Base-by-base conservation (phyloP, 2,888 invertebrate species). In the Romanomermis culicivorax region DNA sequence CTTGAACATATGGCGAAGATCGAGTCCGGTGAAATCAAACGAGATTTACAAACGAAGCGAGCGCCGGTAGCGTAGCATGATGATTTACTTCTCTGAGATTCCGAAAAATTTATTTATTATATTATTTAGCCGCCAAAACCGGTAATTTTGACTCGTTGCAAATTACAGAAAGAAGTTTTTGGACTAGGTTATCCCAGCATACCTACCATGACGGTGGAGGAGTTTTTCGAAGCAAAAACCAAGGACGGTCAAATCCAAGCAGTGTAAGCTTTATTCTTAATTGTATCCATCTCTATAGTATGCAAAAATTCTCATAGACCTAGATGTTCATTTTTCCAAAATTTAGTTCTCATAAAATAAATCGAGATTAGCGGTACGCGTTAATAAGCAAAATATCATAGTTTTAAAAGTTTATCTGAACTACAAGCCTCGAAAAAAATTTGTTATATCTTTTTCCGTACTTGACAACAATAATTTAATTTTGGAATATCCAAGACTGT, bases 191-290 rank as follows among this genome's bases (percentile, higher is more conserved):
- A 54, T 23, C 54, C 54, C 3, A 47, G 47, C 30, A 4, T 54
- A 26, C 54, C 54, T n/a, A 24, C 49, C 3, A 25, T 54, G 54
- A 27, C 54, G 2, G 26, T 54, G 2, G 54, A 54, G 52, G 54
- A 54, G 20, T 54, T 36, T 36, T 54, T 49, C 30, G 29, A 47
- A 11, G 29, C 52, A 24, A 29, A 47, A 30, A 3, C n/a, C 2
- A 7, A 2, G 3, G 29, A 49, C 2, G 54, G 54, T 24, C 47
- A 51, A 30, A 54, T 54, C 4, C 47, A 36, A n/a, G 29, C 20
- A 11, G 27, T 49, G 29, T 27, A 20, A 27, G 50, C 23, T 45
- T 23, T 23, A 45, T 23, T 45, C 7, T n/a, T n/a, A n/a, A 17
- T 17, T 14, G 36, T 14, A 36, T 36, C 11, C 36, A 17, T 36